phyloP scores from a whole-genome alignment of 1,140 invertebrate species.

The Episyrphus balteatus region DNA sequence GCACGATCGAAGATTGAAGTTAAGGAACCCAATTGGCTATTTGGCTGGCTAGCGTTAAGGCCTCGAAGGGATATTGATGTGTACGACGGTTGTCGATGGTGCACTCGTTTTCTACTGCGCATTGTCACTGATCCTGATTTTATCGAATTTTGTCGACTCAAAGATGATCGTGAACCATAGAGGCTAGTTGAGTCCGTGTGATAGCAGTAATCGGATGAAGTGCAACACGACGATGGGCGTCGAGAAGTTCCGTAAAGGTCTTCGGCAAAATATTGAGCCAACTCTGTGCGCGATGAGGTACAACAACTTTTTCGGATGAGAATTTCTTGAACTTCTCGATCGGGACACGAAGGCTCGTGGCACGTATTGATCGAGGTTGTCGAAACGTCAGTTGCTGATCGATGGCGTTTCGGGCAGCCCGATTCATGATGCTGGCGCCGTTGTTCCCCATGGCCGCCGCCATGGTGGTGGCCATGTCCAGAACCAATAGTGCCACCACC shows the following conservation, averaged over 20 bases:
- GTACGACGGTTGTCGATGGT: constrained; percentile 32
- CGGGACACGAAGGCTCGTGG: constrained; percentile 23
- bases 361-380: constrained; percentile 21
- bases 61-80: constrained; percentile 28
- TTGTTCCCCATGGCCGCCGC: background rate
- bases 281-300: constrained; percentile 23
- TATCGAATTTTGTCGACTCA: constrained; percentile 32
- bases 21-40: constrained; percentile 27
- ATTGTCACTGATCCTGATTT: constrained; percentile 29
- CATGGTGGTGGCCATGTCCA: constrained; percentile 11
- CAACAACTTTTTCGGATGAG: constrained; percentile 22
- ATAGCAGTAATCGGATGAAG: constrained; percentile 34
- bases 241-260: constrained; percentile 28
- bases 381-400: constrained; percentile 29
- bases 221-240: constrained; percentile 30
- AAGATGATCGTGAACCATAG: constrained; percentile 29
- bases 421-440: constrained; percentile 2
- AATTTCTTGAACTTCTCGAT: constrained; percentile 30
- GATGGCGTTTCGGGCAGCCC: constrained; percentile 20
- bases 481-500: background rate
- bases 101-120: constrained; percentile 19
- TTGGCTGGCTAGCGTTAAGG: constrained; percentile 24
- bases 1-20: constrained; percentile 32
- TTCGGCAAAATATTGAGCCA: constrained; percentile 32
- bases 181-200: constrained; percentile 34